Base-by-base conservation (phyloP, 2,797 vertebrate species). In the Coracias cyanogaster region DNA sequence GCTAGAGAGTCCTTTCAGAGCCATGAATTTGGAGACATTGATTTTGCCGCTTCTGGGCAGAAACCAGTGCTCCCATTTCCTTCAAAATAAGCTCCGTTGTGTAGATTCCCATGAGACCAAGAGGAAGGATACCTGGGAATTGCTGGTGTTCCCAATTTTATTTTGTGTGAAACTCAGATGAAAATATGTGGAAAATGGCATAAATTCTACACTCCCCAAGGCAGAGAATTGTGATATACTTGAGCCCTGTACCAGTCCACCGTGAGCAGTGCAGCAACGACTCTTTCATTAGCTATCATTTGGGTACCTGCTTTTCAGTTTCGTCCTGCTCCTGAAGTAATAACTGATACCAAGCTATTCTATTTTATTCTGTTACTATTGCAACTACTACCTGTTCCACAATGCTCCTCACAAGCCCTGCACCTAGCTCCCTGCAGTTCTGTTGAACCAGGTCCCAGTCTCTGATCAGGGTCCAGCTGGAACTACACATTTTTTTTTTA, bases 401-500 rank as follows among this genome's bases (percentile, higher is more conserved):
- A 11, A 25, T 0, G 2, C 81, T 72, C 60, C 61, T 49, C 4
- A 3, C 33, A 49, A 82, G 67, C 37, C 72, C 77, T 17, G 22
- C 72, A 13, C 3, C 1, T 54, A 31, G 48, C 64, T 85, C 22
- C 91, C 76, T 96, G 91, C 82, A 33, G 55, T 79, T n/a, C 20
- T 29, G 41, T 25, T 14, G 90, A 85, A 67, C 58, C n/a, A 73
- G 86, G 86, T 77, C 90, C 64, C 58, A 12, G 62, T 96, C 98
- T 97, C 96, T 86, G 94, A 95, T 96, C 94, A 91, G 89, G 31
- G 60, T 92, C 94, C 93, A 96, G 94, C 94, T 94, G 97, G 94
- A 95, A 64, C 43, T 83, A 91, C 62, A 92, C 88, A 93, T 94
- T 94, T 96, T 98, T 96, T 95, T 94, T 97, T 97, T 96, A 96